Evolutionary conservation across 2,113 vertebrate species (phyloP).

Genomic region (Marmota flaviventris): DNA sequence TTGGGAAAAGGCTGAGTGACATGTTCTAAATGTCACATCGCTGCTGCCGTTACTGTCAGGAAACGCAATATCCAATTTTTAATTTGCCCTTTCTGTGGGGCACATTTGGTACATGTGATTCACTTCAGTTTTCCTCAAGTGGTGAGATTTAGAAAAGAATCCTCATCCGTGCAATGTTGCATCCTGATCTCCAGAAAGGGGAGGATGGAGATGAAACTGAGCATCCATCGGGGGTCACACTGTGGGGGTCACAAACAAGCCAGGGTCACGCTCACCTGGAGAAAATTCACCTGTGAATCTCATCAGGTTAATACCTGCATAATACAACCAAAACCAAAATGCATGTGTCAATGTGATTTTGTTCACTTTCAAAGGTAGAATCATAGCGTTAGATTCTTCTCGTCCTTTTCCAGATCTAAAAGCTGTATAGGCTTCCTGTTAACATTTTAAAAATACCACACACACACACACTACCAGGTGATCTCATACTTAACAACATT

Average conservation of each 20-base stretch:
- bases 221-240: neutral
- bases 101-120: neutral
- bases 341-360: neutral
- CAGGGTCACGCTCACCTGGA: neutral
- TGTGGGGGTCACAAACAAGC: neutral
- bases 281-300: neutral
- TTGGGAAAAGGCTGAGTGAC: slow-evolving; percentile 30
- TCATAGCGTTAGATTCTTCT: neutral
- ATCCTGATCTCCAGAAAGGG: neutral
- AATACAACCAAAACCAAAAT: neutral
- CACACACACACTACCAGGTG: neutral
- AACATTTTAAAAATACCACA: neutral
- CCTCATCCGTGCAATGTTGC: neutral
- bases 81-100: slow-evolving; percentile 35
- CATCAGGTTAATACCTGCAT: neutral
- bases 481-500: slow-evolving; percentile 31
- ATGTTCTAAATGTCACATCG: slow-evolving; percentile 53
- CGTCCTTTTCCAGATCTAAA: neutral
- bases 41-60: neutral
- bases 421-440: neutral
- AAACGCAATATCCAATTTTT: slow-evolving; percentile 43
- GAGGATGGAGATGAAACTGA: neutral
- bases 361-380: neutral
- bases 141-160: slow-evolving; percentile 15
- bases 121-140: slow-evolving; percentile 32